Conservation (phyloP, 2,888 invertebrate genomes). For the Ligdia adustata region DNA sequence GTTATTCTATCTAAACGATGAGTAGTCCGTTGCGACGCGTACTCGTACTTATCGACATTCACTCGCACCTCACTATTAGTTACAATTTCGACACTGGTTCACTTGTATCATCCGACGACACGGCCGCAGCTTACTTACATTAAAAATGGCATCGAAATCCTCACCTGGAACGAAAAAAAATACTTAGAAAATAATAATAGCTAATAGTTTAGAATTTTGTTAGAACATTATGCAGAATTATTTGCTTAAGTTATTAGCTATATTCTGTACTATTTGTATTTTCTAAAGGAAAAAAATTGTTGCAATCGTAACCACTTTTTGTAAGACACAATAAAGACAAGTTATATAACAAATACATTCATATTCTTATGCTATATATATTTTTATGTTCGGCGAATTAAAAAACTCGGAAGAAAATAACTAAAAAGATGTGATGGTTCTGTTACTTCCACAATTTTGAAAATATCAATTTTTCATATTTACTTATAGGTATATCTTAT, state of each 20-base stretch:
- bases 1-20: conserved; percentile 59
- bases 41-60: conserved; percentile 37
- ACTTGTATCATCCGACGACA: conserved; percentile 66
- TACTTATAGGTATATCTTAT: too few species aligned
- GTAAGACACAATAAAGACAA: too few species aligned
- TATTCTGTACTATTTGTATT: too few species aligned
- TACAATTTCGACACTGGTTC: conserved; percentile 61
- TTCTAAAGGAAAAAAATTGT: too few species aligned
- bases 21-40: conserved; percentile 47
- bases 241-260: background rate
- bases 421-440: too few species aligned
- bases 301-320: too few species aligned
- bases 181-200: background rate
- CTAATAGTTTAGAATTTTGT: background rate
- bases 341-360: too few species aligned
- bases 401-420: too few species aligned
- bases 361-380: too few species aligned
- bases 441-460: too few species aligned
- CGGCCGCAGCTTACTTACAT: conserved; percentile 75
- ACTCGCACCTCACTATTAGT: conserved; percentile 48
- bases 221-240: background rate
- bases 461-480: too few species aligned
- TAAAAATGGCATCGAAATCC: conserved; percentile 81
- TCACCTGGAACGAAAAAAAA: conserved; percentile 62
- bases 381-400: too few species aligned